Conservation (phyloP, 2,113 vertebrate genomes). For the Crocuta crocuta region DNA sequence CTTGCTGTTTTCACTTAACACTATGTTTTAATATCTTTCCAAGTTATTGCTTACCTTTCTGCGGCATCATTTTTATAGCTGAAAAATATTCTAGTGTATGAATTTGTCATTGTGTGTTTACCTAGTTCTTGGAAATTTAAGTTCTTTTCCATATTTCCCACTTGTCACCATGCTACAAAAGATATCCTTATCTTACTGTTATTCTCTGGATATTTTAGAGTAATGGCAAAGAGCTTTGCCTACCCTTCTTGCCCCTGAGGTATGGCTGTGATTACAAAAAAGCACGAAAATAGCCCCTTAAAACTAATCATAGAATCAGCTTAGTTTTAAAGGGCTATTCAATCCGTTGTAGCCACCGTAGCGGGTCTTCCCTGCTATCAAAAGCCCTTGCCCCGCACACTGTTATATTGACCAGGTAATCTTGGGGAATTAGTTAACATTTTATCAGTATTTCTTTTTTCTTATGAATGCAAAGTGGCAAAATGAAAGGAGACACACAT, state of each 20-base stretch:
- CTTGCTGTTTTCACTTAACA: conserved; percentile 7
- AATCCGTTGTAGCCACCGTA: neutral
- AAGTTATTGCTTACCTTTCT: neutral
- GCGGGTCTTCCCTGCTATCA: neutral
- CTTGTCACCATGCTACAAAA: neutral
- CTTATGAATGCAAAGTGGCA: neutral
- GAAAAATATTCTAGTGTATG: neutral
- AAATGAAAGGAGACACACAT: neutral
- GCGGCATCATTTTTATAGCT: neutral
- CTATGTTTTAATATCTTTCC: conserved; percentile 30
- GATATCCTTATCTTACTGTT: neutral
- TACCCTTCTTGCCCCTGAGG: neutral
- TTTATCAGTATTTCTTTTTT: neutral
- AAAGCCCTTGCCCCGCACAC: neutral
- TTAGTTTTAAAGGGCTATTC: neutral
- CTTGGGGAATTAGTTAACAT: neutral
- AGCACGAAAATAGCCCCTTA: neutral
- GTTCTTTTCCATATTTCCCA: neutral
- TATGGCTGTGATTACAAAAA: neutral
- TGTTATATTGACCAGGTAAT: neutral
- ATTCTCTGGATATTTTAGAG: neutral
- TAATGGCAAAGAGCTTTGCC: neutral
- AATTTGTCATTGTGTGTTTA: conserved; percentile 43
- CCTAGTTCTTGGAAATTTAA: neutral
- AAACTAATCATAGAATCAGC: neutral